phyloP scores from a whole-genome alignment of 2,113 vertebrate genomes.

The Amphilophus citrinellus region DNA sequence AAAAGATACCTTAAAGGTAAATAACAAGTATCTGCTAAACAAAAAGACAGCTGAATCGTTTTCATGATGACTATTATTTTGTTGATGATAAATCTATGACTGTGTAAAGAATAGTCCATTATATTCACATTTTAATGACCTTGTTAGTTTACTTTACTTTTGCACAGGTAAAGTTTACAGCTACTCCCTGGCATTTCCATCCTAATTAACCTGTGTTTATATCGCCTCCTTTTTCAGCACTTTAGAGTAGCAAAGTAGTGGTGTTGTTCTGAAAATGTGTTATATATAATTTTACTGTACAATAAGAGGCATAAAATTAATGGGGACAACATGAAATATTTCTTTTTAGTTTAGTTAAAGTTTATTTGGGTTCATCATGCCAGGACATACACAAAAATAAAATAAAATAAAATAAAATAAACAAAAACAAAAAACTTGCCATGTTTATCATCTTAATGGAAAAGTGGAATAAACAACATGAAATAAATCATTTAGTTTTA shows the following conservation, averaged over 20 bases:
- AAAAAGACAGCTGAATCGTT: conserved; percentile 32
- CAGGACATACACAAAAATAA: no score
- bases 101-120: background rate
- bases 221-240: background rate
- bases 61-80: background rate
- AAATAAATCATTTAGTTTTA: no score
- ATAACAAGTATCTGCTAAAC: background rate
- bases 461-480: no score
- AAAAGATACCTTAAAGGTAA: conserved; percentile 14
- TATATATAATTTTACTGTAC: background rate
- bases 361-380: no score
- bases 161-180: conserved; percentile 3
- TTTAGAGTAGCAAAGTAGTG: background rate
- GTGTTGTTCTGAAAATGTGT: background rate
- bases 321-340: background rate
- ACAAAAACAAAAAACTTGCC: no score
- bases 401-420: no score
- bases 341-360: no score
- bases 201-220: conserved; percentile 12
- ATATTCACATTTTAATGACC: conserved; percentile 12
- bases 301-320: background rate
- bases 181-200: background rate
- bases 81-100: background rate
- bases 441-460: no score
- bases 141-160: conserved; percentile 14